These are phyloP conservation scores for Lamproptera curius DNA, from an alignment of 2,888 invertebrate species.

Conservation along the genomic window DNA sequence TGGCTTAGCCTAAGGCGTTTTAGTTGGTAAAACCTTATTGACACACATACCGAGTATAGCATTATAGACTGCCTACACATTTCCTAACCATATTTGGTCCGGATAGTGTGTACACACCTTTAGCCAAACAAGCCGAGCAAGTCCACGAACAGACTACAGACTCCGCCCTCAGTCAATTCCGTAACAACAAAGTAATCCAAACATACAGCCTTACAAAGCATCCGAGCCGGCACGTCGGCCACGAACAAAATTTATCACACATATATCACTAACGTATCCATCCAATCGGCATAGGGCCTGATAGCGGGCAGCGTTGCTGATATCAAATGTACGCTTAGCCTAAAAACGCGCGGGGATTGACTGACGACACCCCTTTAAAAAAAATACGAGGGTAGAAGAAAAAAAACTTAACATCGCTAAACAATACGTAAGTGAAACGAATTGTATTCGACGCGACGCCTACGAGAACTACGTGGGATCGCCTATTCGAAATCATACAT, in stretches of 20 bases:
- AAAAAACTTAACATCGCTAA: constrained; percentile 65
- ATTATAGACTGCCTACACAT: no score
- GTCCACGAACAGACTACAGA: no score
- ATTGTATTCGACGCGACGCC: constrained; percentile 45
- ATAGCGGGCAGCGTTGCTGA: constrained; percentile 37
- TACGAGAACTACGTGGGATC: constrained; percentile 47
- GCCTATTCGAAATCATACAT: no score
- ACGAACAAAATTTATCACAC: constrained; percentile 54
- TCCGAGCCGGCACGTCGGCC: constrained; percentile 45
- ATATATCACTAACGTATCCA: constrained; percentile 46
- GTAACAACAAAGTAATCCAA: constrained; percentile 23
- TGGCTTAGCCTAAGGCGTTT: no score
- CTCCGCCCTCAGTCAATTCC: constrained; percentile 70
- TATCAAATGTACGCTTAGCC: constrained; percentile 28
- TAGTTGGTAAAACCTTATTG: no score
- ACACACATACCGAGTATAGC: no score
- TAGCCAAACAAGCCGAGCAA: no score
- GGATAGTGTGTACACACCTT: no score
- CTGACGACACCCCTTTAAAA: constrained; percentile 60
- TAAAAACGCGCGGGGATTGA: constrained; percentile 54
- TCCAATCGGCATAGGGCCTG: constrained; percentile 36
- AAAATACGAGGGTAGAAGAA: constrained; percentile 42
- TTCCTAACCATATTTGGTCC: no score
- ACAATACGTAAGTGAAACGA: no score
- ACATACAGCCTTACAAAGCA: constrained; percentile 38